Conservation (phyloP, 2,113 vertebrate species). For the Rattus rattus region DNA sequence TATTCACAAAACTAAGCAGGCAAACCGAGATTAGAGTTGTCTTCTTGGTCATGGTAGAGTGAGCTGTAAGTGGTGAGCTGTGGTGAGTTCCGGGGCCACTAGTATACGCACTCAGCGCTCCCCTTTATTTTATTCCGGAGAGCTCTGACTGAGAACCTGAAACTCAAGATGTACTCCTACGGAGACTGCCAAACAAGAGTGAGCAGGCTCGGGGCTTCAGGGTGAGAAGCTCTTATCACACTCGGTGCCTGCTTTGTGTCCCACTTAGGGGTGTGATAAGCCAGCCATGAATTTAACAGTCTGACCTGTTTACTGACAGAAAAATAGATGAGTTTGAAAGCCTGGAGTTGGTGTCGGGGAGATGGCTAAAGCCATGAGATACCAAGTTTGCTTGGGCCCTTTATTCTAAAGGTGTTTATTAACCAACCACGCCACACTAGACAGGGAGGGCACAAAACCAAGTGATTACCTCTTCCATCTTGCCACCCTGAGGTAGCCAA, state of each 20-base stretch:
- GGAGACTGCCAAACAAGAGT: neutral
- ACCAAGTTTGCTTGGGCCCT: neutral
- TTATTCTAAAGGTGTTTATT: neutral
- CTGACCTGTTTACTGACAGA: constrained; percentile 83
- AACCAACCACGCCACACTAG: neutral
- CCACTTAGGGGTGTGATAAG: constrained; percentile 49
- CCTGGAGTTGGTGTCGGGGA: constrained; percentile 81
- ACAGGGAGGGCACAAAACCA: neutral
- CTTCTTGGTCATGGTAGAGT: neutral
- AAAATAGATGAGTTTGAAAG: constrained; percentile 78
- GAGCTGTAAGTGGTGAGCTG: neutral
- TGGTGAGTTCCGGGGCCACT: neutral
- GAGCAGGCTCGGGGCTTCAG: neutral
- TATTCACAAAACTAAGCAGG: neutral
- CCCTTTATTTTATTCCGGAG: neutral
- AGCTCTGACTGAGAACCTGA: neutral
- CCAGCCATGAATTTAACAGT: constrained; percentile 51
- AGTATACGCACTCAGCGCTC: accelerated
- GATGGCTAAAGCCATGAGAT: constrained; percentile 24
- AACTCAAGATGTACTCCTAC: neutral
- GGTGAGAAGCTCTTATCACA: neutral
- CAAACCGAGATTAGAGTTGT: neutral
- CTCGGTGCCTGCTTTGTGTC: neutral
- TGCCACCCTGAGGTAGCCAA: too few relatives aligned
- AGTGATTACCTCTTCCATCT: too few relatives aligned